Evolutionary conservation across 2,888 invertebrate genomes (phyloP).

Genomic region (Noctua pronuba): DNA sequence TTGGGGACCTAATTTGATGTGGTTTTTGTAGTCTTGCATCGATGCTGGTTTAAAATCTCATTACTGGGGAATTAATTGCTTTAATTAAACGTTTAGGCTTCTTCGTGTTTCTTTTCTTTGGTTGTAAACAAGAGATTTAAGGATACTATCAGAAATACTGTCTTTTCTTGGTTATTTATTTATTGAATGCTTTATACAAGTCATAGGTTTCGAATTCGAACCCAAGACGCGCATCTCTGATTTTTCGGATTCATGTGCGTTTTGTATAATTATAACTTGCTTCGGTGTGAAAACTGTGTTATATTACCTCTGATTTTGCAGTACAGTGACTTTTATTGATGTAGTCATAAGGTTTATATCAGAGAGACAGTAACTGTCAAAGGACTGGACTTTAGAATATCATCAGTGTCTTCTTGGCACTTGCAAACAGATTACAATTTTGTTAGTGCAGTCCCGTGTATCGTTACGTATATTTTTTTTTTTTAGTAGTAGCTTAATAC

Average conservation of each 20-base stretch:
- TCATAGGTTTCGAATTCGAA: neutral
- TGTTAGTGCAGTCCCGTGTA: too few species aligned
- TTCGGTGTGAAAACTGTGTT: neutral
- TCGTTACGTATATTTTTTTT: too few species aligned
- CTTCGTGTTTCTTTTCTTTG: neutral
- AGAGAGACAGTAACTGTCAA: too few species aligned
- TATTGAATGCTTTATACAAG: neutral
- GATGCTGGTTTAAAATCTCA: neutral
- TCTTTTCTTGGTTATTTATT: neutral
- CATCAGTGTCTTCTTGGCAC: too few species aligned
- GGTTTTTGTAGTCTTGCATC: slow-evolving; percentile 9
- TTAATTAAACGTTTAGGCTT: neutral
- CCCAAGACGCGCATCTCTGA: too few species aligned
- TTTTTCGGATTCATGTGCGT: too few species aligned
- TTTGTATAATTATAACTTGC: too few species aligned
- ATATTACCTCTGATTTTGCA: neutral
- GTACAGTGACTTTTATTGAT: neutral
- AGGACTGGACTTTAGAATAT: too few species aligned
- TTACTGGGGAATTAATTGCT: neutral
- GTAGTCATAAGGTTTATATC: neutral
- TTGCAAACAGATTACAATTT: too few species aligned
- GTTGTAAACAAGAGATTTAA: neutral
- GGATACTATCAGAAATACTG: neutral
- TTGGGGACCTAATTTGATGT: neutral
- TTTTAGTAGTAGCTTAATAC: too few species aligned